Evolutionary conservation across 2,113 vertebrate species (phyloP).

Genomic region (Kryptolebias marmoratus): DNA sequence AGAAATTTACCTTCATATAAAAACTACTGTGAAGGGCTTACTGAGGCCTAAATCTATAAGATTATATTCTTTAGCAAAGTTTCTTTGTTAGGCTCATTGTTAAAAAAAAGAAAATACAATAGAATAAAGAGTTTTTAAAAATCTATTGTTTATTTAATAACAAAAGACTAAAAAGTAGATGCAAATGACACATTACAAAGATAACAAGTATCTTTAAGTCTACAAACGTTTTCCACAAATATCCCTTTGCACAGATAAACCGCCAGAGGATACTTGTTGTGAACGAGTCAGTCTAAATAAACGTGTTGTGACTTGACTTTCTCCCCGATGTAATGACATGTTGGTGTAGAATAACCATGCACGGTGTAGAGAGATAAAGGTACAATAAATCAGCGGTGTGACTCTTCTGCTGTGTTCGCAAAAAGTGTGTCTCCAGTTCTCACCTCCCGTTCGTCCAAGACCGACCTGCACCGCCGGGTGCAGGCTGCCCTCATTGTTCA

Average conservation of each 20-base stretch:
- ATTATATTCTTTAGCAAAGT: neutral
- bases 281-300: slow-evolving; percentile 19
- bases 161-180: neutral
- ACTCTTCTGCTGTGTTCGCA: neutral
- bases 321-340: slow-evolving; percentile 27
- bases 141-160: neutral
- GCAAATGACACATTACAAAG: neutral
- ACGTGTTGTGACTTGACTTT: slow-evolving; percentile 43
- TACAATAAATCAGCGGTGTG: neutral
- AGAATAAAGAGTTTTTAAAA: neutral
- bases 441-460: slow-evolving; percentile 94
- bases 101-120: neutral
- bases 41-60: neutral
- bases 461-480: slow-evolving; percentile 94
- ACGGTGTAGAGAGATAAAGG: neutral
- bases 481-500: slow-evolving; percentile 96
- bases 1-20: neutral
- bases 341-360: slow-evolving; percentile 17
- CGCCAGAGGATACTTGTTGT: slow-evolving; percentile 35
- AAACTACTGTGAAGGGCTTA: neutral
- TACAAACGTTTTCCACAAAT: neutral
- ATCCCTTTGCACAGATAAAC: slow-evolving; percentile 7
- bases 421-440: slow-evolving; percentile 31
- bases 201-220: neutral
- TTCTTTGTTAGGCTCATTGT: neutral